Conservation (phyloP, 2,888 invertebrate species). For the Cephus nigrinus region DNA sequence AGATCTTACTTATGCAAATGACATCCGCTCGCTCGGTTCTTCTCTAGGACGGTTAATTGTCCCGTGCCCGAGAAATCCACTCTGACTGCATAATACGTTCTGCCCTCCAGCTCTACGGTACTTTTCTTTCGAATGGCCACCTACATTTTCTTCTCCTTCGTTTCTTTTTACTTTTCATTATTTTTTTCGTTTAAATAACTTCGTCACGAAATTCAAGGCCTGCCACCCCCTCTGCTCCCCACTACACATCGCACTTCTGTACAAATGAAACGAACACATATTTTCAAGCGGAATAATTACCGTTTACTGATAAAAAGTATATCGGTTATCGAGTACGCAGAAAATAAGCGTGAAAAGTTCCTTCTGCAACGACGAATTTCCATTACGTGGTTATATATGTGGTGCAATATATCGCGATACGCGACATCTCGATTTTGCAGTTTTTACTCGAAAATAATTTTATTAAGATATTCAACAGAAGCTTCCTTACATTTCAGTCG, state of each 20-base stretch:
- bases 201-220: background rate
- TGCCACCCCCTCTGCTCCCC: background rate
- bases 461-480: background rate
- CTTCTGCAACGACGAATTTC: too few species aligned
- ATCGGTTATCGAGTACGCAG: background rate
- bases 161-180: too few species aligned
- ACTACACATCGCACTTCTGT: background rate
- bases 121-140: background rate
- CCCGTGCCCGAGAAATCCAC: background rate
- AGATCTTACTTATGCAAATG: constrained; percentile 28
- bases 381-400: too few species aligned
- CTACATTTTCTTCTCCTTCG: background rate
- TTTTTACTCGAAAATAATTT: too few species aligned
- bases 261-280: constrained; percentile 9
- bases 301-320: background rate
- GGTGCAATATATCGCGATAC: too few species aligned
- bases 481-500: constrained; percentile 33
- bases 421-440: too few species aligned
- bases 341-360: too few species aligned
- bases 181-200: background rate
- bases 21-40: background rate
- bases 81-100: background rate
- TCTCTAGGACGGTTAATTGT: constrained; percentile 3
- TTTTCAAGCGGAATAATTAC: background rate
- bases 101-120: background rate